Percentiles rank a stretch among this genome's conserved stretches.
phyloP scores from a whole-genome alignment of 2,888 invertebrate species.

The Polyploca ridens region DNA sequence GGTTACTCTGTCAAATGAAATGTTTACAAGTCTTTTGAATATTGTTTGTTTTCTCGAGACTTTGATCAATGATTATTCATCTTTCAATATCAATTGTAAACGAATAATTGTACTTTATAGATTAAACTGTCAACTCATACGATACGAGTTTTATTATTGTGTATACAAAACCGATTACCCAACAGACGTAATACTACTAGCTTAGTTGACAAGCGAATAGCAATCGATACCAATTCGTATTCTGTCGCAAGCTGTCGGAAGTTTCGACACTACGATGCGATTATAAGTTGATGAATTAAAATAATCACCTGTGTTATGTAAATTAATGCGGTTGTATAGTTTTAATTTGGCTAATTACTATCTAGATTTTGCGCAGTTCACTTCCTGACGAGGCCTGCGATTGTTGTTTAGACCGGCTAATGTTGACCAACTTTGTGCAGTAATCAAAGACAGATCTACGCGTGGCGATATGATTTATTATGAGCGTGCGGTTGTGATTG shows the following conservation, averaged over 20 bases:
- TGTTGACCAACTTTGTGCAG: slow-evolving; percentile 16
- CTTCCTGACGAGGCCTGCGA: slow-evolving; percentile 33
- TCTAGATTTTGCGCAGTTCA: slow-evolving; percentile 35
- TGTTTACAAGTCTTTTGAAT: slow-evolving; percentile 39
- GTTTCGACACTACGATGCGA: slow-evolving; percentile 65
- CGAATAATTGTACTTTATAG: slow-evolving; percentile 28
- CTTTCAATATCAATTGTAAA: slow-evolving; percentile 28
- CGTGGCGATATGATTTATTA: slow-evolving; percentile 38
- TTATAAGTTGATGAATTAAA: slow-evolving; percentile 64
- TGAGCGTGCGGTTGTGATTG: slow-evolving; percentile 59
- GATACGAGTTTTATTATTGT: slow-evolving; percentile 28
- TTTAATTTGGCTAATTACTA: slow-evolving; percentile 47
- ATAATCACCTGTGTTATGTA: slow-evolving; percentile 60
- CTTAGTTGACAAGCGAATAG: slow-evolving; percentile 69
- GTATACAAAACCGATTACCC: slow-evolving; percentile 57
- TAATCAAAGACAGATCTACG: slow-evolving; percentile 21
- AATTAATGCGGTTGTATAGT: slow-evolving; percentile 50
- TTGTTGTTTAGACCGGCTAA: slow-evolving; percentile 21
- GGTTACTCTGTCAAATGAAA: slow-evolving; percentile 64
- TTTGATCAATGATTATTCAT: slow-evolving; percentile 10
- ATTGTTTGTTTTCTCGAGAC: slow-evolving; percentile 45
- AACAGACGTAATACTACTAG: slow-evolving; percentile 72
- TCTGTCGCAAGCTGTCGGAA: slow-evolving; percentile 71
- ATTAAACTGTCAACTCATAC: slow-evolving; percentile 47
- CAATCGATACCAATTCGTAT: slow-evolving; percentile 61